Evolutionary conservation across 2,888 invertebrate species (phyloP), one percentile per base, ranked within the genome.

Genomic region (Acanthosoma haemorrhoidale): DNA sequence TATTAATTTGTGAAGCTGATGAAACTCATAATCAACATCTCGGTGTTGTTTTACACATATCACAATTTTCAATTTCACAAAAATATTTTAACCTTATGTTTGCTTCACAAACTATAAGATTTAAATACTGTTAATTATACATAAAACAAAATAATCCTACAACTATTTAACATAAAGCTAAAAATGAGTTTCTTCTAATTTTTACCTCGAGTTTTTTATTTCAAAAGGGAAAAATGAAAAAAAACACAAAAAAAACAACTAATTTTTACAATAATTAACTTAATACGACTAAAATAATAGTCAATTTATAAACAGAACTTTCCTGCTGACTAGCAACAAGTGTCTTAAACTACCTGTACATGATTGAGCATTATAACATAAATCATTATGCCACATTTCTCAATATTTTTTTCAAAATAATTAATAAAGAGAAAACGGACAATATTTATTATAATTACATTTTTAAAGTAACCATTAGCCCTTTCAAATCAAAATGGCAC

Each of bases 311-410:
- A 67, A 67, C 43, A 67, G 36, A 67, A 67, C n/a, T 59, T 68
- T 58, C 59, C 59, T 68, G 68, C 68, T 68, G 68, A 68, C 68
- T 68, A 68, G 68, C 68, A 68, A 68, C 58, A 68, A 59, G 68
- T 68, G 13, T 68, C 59, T 59, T 59, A 57, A 51, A 31, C 31
- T 25, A 31, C 58, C 31, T 38, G 21, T 59, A 59, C 58, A 68
- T 59, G 39, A 68, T 59, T 68, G 68, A 68, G 68, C 68, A 68
- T 68, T 68, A 59, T 13, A 68, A 67, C 57, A 43, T 57, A 67
- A 67, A 18, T 64, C 1, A 11, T 31, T 51, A 57, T 32, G 36
- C 67, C 32, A 16, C 31, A 18, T 57, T 67, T 57, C 32, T 51
- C 57, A 51, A 1, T 34, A 29, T 34, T 34, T 67, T 34, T 13